Evolutionary conservation across 2,113 vertebrate species (phyloP).

Genomic region (Crotalus horridus): DNA sequence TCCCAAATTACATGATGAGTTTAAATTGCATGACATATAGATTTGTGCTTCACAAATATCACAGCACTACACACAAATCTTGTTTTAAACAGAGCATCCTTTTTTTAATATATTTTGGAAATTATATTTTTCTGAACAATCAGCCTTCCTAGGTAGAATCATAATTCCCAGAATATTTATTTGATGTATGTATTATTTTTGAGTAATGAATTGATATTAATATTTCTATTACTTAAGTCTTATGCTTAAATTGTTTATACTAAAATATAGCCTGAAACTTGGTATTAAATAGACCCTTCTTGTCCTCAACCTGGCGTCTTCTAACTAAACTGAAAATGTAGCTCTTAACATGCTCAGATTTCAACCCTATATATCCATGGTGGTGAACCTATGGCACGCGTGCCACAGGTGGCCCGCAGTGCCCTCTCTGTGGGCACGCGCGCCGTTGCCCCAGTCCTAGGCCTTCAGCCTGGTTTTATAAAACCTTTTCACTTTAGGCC

Average conservation of each 20-base stretch:
- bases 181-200: background rate
- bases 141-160: background rate
- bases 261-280: background rate
- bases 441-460: too few species aligned
- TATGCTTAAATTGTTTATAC: background rate
- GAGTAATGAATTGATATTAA: background rate
- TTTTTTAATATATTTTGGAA: background rate
- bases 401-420: too few species aligned
- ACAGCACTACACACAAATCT: background rate
- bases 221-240: background rate
- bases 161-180: background rate
- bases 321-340: background rate
- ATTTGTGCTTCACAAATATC: background rate
- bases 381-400: too few species aligned
- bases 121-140: background rate
- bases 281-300: background rate
- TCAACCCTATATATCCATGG: background rate
- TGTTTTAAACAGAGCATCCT: background rate
- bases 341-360: background rate
- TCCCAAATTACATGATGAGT: background rate
- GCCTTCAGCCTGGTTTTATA: too few species aligned
- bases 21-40: constrained; percentile 1
- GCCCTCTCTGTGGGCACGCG: too few species aligned
- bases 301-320: background rate
- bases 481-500: too few species aligned